Conservation (phyloP, 2,888 invertebrate genomes). For the Drosophila anomelani region DNA sequence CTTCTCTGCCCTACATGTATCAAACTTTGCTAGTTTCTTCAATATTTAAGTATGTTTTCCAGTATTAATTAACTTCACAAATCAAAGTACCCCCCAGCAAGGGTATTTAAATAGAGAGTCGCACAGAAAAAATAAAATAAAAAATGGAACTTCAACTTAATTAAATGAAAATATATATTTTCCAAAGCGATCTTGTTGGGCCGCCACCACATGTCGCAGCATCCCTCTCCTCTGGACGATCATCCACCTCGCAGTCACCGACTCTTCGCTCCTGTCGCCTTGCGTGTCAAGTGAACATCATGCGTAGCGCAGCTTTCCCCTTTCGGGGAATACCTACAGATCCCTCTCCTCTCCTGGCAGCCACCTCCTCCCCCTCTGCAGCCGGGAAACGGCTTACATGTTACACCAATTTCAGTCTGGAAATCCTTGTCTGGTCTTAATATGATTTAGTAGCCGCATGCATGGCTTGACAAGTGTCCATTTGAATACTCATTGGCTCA, state of each 20-base stretch:
- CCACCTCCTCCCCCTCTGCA: not conserved
- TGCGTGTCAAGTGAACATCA: conserved; percentile 83
- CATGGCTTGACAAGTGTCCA: conserved; percentile 83
- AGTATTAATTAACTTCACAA: not conserved
- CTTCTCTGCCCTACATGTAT: too few relatives aligned
- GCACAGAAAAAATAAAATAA: conserved; percentile 51
- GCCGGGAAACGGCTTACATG: conserved; percentile 57
- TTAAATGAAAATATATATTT: conserved; percentile 69
- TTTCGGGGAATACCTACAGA: conserved; percentile 26
- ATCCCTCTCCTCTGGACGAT: conserved; percentile 8
- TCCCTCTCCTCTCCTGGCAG: not conserved
- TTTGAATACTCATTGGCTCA: conserved; percentile 83
- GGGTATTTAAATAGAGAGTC: conserved; percentile 18
- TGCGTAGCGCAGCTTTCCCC: conserved; percentile 73
- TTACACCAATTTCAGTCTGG: conserved; percentile 78
- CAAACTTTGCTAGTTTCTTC: too few relatives aligned
- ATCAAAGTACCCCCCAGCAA: not conserved
- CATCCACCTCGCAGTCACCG: conserved; percentile 13
- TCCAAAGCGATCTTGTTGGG: conserved; percentile 70
- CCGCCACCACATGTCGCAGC: conserved; percentile 20
- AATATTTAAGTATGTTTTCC: too few relatives aligned
- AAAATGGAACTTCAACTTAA: conserved; percentile 74
- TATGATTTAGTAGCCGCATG: conserved; percentile 82
- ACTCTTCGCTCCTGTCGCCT: conserved; percentile 51
- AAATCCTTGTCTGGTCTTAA: conserved; percentile 81